phyloP scores from a whole-genome alignment of 2,888 invertebrate genomes.

The Drosophila paucipuncta region DNA sequence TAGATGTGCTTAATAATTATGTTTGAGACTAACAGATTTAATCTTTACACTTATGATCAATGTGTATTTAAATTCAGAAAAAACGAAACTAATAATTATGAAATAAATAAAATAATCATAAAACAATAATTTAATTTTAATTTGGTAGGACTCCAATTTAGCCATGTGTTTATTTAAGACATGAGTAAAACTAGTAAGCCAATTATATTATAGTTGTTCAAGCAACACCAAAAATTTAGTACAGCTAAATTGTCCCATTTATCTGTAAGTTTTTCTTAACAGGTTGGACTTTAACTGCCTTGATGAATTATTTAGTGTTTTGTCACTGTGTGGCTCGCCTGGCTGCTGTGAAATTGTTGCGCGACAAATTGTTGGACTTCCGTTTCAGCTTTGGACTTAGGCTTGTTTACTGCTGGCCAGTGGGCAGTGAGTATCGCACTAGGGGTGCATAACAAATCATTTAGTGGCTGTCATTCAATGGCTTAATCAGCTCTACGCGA shows the following conservation, averaged over 20 bases:
- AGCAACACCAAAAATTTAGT: background rate
- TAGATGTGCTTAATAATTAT: background rate
- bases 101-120: background rate
- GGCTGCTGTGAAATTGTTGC: slow-evolving; percentile 34
- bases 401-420: slow-evolving; percentile 60
- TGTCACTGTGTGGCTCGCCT: slow-evolving; percentile 32
- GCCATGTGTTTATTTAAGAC: background rate
- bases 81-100: no score
- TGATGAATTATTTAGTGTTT: slow-evolving; percentile 10
- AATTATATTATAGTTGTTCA: background rate
- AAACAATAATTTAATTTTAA: background rate
- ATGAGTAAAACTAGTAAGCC: no score
- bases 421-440: slow-evolving; percentile 33
- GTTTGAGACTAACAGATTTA: background rate
- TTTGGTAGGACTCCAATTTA: background rate
- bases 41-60: background rate
- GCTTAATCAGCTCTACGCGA: slow-evolving; percentile 54
- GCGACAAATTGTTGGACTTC: slow-evolving; percentile 72
- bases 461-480: slow-evolving; percentile 76
- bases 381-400: slow-evolving; percentile 62
- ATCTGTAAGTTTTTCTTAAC: background rate
- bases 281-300: background rate
- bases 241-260: background rate
- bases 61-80: no score
- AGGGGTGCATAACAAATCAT: slow-evolving; percentile 77